Conservation (phyloP, 2,113 vertebrate genomes). For the Podarcis raffonei region DNA sequence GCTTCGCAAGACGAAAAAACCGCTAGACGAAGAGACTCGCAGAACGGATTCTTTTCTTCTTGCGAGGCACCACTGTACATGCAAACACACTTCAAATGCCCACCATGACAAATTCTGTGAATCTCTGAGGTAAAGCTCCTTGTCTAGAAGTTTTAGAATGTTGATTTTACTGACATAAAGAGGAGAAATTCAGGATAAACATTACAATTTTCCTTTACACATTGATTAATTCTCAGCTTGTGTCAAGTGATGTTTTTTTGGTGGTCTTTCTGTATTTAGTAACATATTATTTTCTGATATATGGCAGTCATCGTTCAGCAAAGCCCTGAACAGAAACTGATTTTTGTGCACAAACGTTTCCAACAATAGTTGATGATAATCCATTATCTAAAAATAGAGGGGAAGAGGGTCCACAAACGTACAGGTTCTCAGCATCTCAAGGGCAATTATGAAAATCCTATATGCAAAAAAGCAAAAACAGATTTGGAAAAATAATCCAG, state of each 20-base stretch:
- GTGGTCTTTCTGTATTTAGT: background rate
- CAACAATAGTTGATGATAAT: background rate
- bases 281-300: background rate
- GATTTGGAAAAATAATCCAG: background rate
- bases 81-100: background rate
- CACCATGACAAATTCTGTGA: background rate
- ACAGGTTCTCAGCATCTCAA: background rate
- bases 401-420: background rate
- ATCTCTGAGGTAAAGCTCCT: background rate
- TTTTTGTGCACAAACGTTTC: background rate
- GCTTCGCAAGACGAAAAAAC: too few species aligned
- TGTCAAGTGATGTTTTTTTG: background rate
- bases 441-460: background rate
- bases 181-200: background rate
- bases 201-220: background rate
- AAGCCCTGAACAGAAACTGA: background rate
- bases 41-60: too few species aligned
- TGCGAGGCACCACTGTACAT: too few species aligned
- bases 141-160: background rate
- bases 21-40: too few species aligned
- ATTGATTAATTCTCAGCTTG: background rate
- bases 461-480: background rate
- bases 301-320: background rate
- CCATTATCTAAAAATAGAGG: background rate
- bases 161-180: background rate